Evolutionary conservation across 2,113 vertebrate species (phyloP), one percentile per base, ranked within the genome.

Genomic region (Eudorcas thomsonii): DNA sequence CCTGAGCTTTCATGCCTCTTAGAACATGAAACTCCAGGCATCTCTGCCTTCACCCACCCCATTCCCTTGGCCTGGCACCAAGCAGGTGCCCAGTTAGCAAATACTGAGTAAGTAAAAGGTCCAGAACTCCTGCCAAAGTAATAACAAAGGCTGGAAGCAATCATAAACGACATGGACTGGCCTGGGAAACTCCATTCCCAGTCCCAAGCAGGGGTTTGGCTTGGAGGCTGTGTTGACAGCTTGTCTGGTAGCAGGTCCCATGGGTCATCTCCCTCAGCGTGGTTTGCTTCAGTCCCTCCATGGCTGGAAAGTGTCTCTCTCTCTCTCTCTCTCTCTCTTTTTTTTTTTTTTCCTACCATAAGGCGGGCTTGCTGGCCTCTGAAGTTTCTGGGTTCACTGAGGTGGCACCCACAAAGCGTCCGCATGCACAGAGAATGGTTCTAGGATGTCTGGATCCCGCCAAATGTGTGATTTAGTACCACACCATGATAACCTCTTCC

Each of bases 21-120:
- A 48, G 82, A 89, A 57, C 17, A 2, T 15, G 74, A 67, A 57
- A 54, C 39, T 74, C 36, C 11, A 28, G 60, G 33, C 16, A 43
- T 62, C 89, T 48, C 39, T 43, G 16, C 60, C 71, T 55, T 57
- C 17, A 78, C 84, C 39, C 16, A 1, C 15, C 60, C 33, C 36
- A 19, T 55, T 81, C 82, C 59, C 74, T 81, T n/a, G 39, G 60
- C 85, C 64, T 92, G 91, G 86, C 26, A 2, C 55, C 36, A 48
- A 78, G 33, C 33, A 10, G 67, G 82, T 28, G 36, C 91, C 10
- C 9, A 54, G 88, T 54, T 71, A 92, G 78, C 94, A 93, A 94
- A 81, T 86, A 52, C 45, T 62, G n/a, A 91, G 45, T 43, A 62
- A 96, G 62, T 96, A 60, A 96, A 88, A 95, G 94, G 52, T 36